These are phyloP conservation scores for Eupleurogrammus muticus DNA, from an alignment of 2,797 vertebrate species.

Conservation along the genomic window DNA sequence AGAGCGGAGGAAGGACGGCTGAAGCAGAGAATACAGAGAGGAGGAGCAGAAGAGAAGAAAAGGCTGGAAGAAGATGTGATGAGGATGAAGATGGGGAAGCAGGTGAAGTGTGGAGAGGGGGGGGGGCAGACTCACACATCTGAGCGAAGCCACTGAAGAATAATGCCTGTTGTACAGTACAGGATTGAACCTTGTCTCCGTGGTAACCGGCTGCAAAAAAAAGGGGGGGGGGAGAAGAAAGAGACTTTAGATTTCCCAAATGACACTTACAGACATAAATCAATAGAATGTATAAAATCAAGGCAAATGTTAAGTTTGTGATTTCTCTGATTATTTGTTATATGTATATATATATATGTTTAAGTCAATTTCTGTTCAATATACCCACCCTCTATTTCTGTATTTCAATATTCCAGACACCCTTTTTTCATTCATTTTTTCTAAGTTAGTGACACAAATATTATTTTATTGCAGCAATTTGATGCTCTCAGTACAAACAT, in stretches of 20 bases:
- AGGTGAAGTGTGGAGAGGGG: too few relatives aligned
- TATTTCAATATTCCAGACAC: background rate
- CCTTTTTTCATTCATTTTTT: background rate
- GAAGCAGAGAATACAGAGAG: constrained; percentile 22
- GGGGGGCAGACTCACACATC: constrained; percentile 89
- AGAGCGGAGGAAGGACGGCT: constrained; percentile 33
- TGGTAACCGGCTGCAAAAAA: constrained; percentile 91
- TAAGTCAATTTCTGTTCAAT: too few relatives aligned
- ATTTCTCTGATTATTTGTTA: background rate
- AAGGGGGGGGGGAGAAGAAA: constrained; percentile 14
- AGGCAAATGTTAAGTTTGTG: background rate
- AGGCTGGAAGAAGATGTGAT: constrained; percentile 25
- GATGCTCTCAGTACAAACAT: background rate
- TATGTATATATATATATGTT: too few relatives aligned
- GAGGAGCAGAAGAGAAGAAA: constrained; percentile 12
- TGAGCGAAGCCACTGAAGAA: constrained; percentile 98
- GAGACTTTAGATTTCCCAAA: constrained; percentile 33
- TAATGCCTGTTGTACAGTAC: constrained; percentile 98
- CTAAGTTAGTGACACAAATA: background rate
- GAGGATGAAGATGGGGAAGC: constrained; percentile 34
- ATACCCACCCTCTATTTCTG: background rate
- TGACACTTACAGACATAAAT: constrained; percentile 21
- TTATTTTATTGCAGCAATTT: constrained; percentile 5
- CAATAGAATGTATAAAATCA: constrained; percentile 1
- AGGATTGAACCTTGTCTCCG: constrained; percentile 96